Base-by-base conservation (phyloP, 64 coral and sea anemone genomes). In the Pocillopora damicornis region DNA sequence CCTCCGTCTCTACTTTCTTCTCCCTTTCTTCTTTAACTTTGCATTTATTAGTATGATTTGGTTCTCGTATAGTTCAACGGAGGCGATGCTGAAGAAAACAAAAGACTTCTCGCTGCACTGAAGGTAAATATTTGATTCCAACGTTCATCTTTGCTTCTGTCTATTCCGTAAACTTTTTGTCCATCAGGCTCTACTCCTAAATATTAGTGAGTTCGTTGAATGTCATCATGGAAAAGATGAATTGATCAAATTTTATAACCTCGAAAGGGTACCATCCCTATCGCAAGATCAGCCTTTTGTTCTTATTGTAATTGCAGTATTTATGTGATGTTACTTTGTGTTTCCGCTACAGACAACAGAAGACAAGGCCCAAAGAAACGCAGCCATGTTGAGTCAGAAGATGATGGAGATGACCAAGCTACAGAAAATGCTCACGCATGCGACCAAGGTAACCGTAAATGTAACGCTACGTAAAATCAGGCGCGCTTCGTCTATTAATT, bases 361-460 rank as follows among this genome's bases (percentile, higher is more conserved):
- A 36, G 89, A 96, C 13, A 92, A 91, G 26, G 91, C 94, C 7
- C 91, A 96, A 37, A 92, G 84, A 74, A 96, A 96, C 62, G 87
- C 94, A 20, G 94, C 94, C 2, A 96, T 93, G 94, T 87, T 96
- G 63, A 96, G 94, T 71, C 94, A 96, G 20, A 96, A 96, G 58
- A 96, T 96, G 94, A 86, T 96, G 94, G 94, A 96, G 45, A 96
- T 96, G 94, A 96, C 94, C 1, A 96, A 96, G 87, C 79, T 96
- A 77, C 94, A 96, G 63, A 96, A 96, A 82, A 96, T 96, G 94
- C 91, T 96, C 22, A 96, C 94, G 36, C 94, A 96, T 14, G 94
- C 94, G 35, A 96, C 94, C 18, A 96, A 96, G 94, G 94, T 96
- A 89, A 45, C 59, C 14, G 30, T 30, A 30, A 30, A 30, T 30